phyloP scores from a whole-genome alignment of 2,797 vertebrate genomes.

The Geotria australis region DNA sequence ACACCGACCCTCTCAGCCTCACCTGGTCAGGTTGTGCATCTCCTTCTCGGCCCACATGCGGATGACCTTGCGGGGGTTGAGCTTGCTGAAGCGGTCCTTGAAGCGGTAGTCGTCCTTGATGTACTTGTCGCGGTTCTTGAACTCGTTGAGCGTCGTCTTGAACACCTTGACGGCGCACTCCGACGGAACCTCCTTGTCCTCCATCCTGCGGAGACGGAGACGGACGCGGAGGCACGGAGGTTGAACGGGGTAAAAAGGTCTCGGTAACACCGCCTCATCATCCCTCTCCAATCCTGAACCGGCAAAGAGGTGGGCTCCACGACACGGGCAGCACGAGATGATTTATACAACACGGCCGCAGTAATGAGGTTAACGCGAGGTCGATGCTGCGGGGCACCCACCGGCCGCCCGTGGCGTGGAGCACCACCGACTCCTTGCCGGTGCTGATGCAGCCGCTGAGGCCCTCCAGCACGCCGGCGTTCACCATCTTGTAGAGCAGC shows the following conservation, averaged over 20 bases:
- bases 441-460: slow-evolving; percentile 91
- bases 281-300: too few relatives aligned
- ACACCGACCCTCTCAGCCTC: slow-evolving; percentile 1
- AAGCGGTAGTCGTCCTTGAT: slow-evolving; percentile 95
- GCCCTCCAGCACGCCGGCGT: slow-evolving; percentile 44
- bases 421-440: slow-evolving; percentile 80
- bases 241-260: too few relatives aligned
- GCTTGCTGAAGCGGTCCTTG: slow-evolving; percentile 80
- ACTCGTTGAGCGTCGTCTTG: slow-evolving; percentile 90
- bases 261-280: too few relatives aligned
- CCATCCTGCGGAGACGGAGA: slow-evolving; percentile 10
- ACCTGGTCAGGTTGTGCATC: slow-evolving; percentile 81
- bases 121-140: slow-evolving; percentile 82
- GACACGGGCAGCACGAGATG: too few relatives aligned
- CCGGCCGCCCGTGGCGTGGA: slow-evolving; percentile 75
- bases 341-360: too few relatives aligned
- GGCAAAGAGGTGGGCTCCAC: too few relatives aligned
- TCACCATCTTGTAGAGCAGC: slow-evolving; percentile 89
- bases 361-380: too few relatives aligned
- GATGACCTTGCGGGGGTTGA: slow-evolving; percentile 84
- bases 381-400: slow-evolving; percentile 8
- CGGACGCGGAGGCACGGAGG: too few relatives aligned
- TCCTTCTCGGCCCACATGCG: slow-evolving; percentile 97
- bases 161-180: slow-evolving; percentile 91
- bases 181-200: slow-evolving; percentile 28